phyloP scores from a whole-genome alignment of 2,888 invertebrate species.

The Tolmerus cingulatus region DNA sequence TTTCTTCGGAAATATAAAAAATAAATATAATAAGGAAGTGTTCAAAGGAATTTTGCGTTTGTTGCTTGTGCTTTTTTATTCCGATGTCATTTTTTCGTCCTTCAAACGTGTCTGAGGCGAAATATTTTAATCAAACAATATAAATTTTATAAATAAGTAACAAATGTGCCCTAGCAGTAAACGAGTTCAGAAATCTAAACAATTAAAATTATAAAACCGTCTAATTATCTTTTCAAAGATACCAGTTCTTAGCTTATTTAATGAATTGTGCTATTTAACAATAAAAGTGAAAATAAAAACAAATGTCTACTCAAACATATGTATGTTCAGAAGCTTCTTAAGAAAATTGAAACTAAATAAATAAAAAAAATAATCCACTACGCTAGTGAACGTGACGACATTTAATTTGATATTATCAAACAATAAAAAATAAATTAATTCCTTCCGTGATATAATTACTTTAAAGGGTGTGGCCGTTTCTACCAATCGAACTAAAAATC shows the following conservation, averaged over 20 bases:
- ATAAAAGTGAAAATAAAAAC: background rate
- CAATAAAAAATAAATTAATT: background rate
- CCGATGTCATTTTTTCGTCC: background rate
- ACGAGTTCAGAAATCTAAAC: too few species aligned
- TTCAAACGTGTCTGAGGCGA: background rate
- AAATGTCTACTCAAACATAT: background rate
- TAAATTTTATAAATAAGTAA: background rate
- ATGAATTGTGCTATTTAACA: background rate
- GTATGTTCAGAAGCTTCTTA: background rate
- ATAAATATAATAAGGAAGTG: background rate
- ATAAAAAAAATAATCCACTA: background rate
- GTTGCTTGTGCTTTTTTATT: background rate
- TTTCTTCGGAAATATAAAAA: background rate
- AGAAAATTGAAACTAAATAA: too few species aligned
- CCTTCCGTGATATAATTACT: background rate
- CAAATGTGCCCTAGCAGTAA: background rate
- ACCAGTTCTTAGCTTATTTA: background rate
- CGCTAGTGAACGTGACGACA: background rate
- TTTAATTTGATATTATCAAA: background rate
- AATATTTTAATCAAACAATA: background rate
- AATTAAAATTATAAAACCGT: too few species aligned
- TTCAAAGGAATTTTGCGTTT: background rate
- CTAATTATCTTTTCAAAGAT: too few species aligned
- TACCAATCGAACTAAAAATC: background rate
- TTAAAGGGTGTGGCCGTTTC: background rate